Conservation (phyloP, 2,888 invertebrate species). For the Mythimna albipuncta region DNA sequence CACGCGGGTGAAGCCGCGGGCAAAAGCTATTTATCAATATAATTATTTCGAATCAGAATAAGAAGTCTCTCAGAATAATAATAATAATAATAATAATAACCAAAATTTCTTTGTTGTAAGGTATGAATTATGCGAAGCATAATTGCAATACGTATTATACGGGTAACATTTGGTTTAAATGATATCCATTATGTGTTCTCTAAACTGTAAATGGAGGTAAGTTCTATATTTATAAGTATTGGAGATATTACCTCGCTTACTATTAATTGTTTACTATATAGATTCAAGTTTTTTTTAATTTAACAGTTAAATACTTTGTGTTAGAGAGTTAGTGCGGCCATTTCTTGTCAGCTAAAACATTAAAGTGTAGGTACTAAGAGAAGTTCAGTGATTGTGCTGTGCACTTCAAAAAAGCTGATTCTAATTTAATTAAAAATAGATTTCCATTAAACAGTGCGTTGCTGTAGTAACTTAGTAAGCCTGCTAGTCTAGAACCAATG, state of each 20-base stretch:
- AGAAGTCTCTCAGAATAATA: not conserved
- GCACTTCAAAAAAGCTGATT: too few species aligned
- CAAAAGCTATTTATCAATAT: too few species aligned
- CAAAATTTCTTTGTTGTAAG: slow-evolving; percentile 15
- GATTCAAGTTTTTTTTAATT: not conserved
- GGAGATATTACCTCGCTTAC: not conserved
- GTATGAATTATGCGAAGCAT: not conserved
- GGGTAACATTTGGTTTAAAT: not conserved
- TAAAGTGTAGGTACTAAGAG: too few species aligned
- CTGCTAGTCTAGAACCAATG: too few species aligned
- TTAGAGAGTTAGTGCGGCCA: not conserved
- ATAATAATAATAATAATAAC: too few species aligned
- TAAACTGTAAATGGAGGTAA: too few species aligned
- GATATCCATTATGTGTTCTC: not conserved
- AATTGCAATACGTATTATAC: not conserved
- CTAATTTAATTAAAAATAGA: too few species aligned
- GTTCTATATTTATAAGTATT: not conserved
- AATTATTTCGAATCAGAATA: too few species aligned
- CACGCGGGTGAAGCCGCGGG: too few species aligned
- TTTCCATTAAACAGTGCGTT: too few species aligned
- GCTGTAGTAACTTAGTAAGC: too few species aligned
- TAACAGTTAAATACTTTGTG: not conserved
- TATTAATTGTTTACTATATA: not conserved
- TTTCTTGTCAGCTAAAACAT: not conserved
- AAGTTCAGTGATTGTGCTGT: too few species aligned